Base-by-base conservation (phyloP, 2,888 invertebrate genomes). In the Chalcis sispes region DNA sequence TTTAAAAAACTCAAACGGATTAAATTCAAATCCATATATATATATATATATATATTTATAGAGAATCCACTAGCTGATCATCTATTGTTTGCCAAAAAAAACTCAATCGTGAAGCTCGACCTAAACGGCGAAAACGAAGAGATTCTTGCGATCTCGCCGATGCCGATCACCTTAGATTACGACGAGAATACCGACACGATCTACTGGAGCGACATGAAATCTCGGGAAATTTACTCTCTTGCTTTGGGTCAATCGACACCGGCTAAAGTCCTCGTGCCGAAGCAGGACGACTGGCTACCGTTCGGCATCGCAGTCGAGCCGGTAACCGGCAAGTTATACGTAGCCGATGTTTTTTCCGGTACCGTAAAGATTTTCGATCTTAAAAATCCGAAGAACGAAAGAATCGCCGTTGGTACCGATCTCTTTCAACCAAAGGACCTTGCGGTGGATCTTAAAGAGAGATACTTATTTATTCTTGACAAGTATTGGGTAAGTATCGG, bases 401-500 rank as follows among this genome's bases (percentile, higher is more conserved):
- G 27, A 0, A 15, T 76, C 13, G 8, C 69, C 3, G 2, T 67
- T 0, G 42, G 59, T 0, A 7, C 8, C 1, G 56, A 66, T 18
- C n/a, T 72, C 3, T 48, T n/a, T 1, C 46, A 56, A 0, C 20
- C 20, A 1, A 59, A 36, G 15, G 25, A 40, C 4, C 2, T 75
- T 2, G 71, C 7, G 0, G 1, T 71, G 0, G 70, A 71, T 20
- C n/a, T 40, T 1, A 4, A 59, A 10, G 65, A 50, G 25, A 54
- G 54, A 1, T 71, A 75, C 20, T 18, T 75, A 1, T 71, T 71
- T 25, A 20, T 75, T 1, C 20, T 71, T 10, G 66, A 71, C 36
- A 61, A 56, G 8, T 65, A 42, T 23, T 32, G 46, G 66, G 71
- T 67, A 15, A 62, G 15, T 4, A 25, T 25, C 0, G 8, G 7